Percentiles rank a stretch among this genome's conserved stretches.
phyloP scores from a whole-genome alignment of 2,888 invertebrate genomes.

The Rhamnusium bicolor region DNA sequence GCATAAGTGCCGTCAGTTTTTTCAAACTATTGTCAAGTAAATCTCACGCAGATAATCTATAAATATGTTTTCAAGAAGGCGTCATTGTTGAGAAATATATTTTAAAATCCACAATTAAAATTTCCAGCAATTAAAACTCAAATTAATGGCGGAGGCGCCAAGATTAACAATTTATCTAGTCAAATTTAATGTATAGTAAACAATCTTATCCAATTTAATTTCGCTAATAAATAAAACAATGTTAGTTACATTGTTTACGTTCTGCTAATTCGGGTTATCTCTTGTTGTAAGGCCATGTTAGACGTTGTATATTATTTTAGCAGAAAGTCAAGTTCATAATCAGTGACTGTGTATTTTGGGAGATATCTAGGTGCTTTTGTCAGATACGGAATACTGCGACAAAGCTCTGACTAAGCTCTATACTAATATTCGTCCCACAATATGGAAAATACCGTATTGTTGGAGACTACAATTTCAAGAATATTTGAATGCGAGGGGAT shows the following conservation, averaged over 20 bases:
- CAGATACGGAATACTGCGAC: not conserved
- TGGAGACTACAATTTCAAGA: no score
- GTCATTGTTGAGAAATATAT: no score
- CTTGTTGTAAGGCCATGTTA: conserved; percentile 29
- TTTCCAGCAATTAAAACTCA: not conserved
- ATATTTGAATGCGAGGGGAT: no score
- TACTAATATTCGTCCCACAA: not conserved
- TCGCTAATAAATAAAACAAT: conserved; percentile 9
- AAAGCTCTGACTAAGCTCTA: not conserved
- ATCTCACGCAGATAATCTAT: no score
- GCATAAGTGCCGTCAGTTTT: no score
- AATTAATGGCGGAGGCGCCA: not conserved
- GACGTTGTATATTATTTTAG: conserved; percentile 26
- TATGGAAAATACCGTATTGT: not conserved
- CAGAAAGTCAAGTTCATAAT: conserved; percentile 38
- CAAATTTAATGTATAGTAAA: not conserved
- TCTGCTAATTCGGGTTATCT: conserved; percentile 31
- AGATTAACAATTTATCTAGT: not conserved
- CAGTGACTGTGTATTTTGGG: not conserved
- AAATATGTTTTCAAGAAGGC: no score
- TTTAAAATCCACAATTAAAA: no score
- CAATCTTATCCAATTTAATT: conserved; percentile 1
- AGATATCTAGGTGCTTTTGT: conserved; percentile 11
- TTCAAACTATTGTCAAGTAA: no score
- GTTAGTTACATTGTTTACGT: conserved; percentile 1